phyloP scores from a whole-genome alignment of 2,797 vertebrate species.

The Sebastes goodei region DNA sequence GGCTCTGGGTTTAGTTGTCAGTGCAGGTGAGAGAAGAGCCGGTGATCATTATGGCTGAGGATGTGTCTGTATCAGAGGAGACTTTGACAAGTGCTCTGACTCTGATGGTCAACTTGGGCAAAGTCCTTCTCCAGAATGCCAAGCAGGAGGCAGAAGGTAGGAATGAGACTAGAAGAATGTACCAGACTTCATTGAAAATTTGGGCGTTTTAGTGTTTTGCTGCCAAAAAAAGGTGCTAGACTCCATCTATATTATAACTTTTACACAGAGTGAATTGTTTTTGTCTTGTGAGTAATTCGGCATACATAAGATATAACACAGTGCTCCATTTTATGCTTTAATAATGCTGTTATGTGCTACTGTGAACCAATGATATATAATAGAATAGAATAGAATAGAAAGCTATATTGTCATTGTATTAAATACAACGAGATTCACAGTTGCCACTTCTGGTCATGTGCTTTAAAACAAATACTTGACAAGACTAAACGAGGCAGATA shows the following conservation, averaged over 20 bases:
- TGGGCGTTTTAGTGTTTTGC: background rate
- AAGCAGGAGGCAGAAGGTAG: slow-evolving; percentile 62
- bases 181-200: background rate
- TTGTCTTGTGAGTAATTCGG: background rate
- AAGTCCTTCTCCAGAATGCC: slow-evolving; percentile 41
- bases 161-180: background rate
- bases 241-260: accelerated
- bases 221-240: background rate
- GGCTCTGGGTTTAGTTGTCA: accelerated
- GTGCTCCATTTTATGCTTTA: no score
- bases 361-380: background rate
- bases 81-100: slow-evolving; percentile 18
- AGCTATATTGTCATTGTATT: no score
- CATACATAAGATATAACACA: background rate
- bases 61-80: slow-evolving; percentile 28
- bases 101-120: slow-evolving; percentile 47
- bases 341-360: accelerated
- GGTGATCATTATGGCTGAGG: slow-evolving; percentile 46
- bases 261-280: accelerated
- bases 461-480: no score
- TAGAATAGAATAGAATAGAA: no score
- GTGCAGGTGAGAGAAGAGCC: background rate
- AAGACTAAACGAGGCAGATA: no score
- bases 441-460: no score
- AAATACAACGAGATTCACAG: no score